Evolutionary conservation across 1,140 invertebrate species (phyloP).

Genomic region (Listronotus bonariensis): DNA sequence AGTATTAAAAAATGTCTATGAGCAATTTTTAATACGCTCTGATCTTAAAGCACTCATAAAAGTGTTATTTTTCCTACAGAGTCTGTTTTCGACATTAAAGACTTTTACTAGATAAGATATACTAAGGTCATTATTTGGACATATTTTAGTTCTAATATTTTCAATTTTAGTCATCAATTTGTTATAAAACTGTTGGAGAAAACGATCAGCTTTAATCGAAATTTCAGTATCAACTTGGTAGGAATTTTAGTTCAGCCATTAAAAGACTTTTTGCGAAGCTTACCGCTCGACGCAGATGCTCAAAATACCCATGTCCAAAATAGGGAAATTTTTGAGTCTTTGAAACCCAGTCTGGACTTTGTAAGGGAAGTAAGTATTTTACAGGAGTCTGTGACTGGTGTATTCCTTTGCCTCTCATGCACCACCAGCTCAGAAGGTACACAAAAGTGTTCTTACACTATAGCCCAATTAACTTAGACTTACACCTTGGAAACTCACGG

Average conservation of each 20-base stretch:
- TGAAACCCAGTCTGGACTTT: constrained; percentile 15
- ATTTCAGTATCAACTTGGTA: constrained; percentile 33
- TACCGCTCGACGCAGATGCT: neutral
- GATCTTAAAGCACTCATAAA: too few species aligned
- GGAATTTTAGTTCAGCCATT: constrained; percentile 28
- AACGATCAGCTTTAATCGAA: constrained; percentile 23
- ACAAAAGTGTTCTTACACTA: too few species aligned
- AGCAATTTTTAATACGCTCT: too few species aligned
- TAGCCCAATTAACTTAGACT: too few species aligned
- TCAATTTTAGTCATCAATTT: constrained; percentile 24
- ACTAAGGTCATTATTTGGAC: constrained; percentile 3
- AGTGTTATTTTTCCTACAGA: too few species aligned
- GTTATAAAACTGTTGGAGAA: constrained; percentile 33
- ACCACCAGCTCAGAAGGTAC: too few species aligned
- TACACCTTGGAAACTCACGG: too few species aligned
- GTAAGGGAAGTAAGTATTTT: constrained; percentile 19
- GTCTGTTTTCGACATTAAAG: too few species aligned
- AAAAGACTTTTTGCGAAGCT: constrained; percentile 13
- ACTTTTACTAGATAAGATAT: too few species aligned
- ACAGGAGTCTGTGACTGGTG: too few species aligned
- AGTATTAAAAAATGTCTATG: too few species aligned
- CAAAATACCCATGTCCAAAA: constrained; percentile 10
- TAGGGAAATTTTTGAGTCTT: constrained; percentile 16
- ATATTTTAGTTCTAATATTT: constrained; percentile 2
- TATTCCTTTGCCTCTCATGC: too few species aligned